Conservation (phyloP, 2,888 invertebrate species). For the Malthinus seriepunctatus region DNA sequence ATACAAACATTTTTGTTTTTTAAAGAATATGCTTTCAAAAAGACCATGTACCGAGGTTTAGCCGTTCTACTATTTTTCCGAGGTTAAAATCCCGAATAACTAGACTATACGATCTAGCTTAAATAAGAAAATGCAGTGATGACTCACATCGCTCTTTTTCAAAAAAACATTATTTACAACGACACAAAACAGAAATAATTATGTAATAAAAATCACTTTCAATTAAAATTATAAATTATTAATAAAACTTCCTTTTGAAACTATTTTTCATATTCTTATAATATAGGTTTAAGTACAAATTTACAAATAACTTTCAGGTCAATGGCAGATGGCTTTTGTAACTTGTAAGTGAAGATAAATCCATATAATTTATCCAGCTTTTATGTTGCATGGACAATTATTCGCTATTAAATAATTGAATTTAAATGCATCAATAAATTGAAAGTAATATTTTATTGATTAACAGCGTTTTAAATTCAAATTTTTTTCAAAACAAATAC, state of each 20-base stretch:
- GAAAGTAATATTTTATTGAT: neutral
- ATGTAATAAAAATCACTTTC: neutral
- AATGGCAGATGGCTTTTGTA: neutral
- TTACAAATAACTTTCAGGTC: slow-evolving; percentile 4
- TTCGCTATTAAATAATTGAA: neutral
- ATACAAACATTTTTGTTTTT: too few relatives aligned
- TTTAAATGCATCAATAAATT: neutral
- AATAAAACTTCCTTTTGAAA: neutral
- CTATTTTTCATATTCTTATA: slow-evolving; percentile 2
- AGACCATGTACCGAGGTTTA: too few relatives aligned
- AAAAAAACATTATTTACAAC: too few relatives aligned
- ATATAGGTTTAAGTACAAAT: neutral
- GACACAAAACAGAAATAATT: too few relatives aligned
- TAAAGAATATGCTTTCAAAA: too few relatives aligned
- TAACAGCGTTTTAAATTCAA: neutral
- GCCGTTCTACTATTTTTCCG: too few relatives aligned
- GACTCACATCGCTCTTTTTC: too few relatives aligned
- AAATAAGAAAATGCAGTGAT: too few relatives aligned
- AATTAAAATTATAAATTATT: too few relatives aligned
- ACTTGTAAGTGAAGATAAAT: slow-evolving; percentile 1
- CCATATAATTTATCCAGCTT: slow-evolving; percentile 1
- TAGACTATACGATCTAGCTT: too few relatives aligned
- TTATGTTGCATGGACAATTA: neutral
- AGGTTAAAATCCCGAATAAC: too few relatives aligned
- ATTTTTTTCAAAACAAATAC: too few relatives aligned